phyloP scores from a whole-genome alignment of 2,113 vertebrate species.

The Ciconia boyciana region DNA sequence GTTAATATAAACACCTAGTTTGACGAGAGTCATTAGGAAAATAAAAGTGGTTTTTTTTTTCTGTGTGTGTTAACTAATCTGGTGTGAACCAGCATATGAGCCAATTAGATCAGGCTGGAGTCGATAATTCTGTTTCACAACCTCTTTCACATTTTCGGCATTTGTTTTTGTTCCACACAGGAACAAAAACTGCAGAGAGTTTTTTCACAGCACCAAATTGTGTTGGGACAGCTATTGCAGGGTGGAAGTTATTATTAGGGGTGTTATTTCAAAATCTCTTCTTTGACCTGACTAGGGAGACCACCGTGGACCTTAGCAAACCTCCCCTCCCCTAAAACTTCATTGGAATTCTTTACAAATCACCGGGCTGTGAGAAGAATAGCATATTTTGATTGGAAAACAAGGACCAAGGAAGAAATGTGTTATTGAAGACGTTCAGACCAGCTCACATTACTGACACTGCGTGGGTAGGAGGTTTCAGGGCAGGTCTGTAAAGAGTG shows the following conservation, averaged over 20 bases:
- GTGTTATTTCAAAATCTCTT: neutral
- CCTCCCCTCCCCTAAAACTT: neutral
- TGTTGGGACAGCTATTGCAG: neutral
- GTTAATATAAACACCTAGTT: neutral
- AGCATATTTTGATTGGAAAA: neutral
- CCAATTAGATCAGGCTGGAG: neutral
- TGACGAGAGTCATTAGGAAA: neutral
- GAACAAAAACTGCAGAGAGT: neutral
- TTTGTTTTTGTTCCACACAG: neutral
- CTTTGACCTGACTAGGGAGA: neutral
- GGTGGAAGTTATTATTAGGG: neutral
- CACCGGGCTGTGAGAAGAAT: neutral
- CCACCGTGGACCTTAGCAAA: neutral
- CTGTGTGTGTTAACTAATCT: neutral
- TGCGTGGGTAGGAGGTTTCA: neutral
- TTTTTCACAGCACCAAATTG: neutral
- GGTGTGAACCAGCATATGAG: neutral
- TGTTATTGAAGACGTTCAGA: neutral
- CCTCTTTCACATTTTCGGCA: neutral
- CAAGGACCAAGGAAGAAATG: neutral
- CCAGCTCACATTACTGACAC: neutral
- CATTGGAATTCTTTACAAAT: neutral
- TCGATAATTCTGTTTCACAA: neutral
- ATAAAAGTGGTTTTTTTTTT: neutral
- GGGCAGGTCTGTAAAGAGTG: neutral